Evolutionary conservation across 2,113 vertebrate species (phyloP).

Genomic region (Progne subis): DNA sequence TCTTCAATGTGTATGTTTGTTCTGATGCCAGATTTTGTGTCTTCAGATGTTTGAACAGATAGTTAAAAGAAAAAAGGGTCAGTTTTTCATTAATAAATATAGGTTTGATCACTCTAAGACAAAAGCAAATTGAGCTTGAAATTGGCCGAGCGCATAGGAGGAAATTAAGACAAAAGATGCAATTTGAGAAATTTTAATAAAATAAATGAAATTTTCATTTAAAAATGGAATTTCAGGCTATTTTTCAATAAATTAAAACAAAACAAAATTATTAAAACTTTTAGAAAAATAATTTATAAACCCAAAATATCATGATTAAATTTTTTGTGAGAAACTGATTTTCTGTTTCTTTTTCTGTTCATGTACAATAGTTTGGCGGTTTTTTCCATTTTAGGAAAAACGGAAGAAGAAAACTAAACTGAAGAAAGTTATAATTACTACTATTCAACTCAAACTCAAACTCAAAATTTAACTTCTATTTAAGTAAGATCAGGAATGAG

Average conservation of each 20-base stretch:
- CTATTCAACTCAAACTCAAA: not conserved
- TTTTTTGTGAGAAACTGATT: not conserved
- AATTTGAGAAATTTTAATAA: not conserved
- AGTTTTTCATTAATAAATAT: not conserved
- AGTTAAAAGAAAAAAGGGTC: not conserved
- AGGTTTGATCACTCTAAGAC: not conserved
- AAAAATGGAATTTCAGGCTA: not conserved
- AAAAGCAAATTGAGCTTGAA: not conserved
- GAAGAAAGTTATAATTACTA: not conserved
- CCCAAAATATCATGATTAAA: fast-evolving
- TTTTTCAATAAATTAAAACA: not conserved
- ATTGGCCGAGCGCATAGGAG: not conserved
- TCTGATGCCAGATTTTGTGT: not conserved
- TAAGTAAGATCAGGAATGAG: not conserved
- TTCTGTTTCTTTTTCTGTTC: not conserved
- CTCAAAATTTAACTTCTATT: not conserved
- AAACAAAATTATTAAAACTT: not conserved
- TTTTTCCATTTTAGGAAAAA: not conserved
- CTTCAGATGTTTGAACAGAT: not conserved
- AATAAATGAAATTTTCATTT: not conserved
- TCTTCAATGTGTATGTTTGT: not conserved
- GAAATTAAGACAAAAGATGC: not conserved
- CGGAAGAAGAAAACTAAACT: not conserved
- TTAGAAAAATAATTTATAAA: not conserved
- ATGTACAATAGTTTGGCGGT: fast-evolving